Conservation (phyloP, 2,113 vertebrate species). For the Eulacestoma nigropectus region DNA sequence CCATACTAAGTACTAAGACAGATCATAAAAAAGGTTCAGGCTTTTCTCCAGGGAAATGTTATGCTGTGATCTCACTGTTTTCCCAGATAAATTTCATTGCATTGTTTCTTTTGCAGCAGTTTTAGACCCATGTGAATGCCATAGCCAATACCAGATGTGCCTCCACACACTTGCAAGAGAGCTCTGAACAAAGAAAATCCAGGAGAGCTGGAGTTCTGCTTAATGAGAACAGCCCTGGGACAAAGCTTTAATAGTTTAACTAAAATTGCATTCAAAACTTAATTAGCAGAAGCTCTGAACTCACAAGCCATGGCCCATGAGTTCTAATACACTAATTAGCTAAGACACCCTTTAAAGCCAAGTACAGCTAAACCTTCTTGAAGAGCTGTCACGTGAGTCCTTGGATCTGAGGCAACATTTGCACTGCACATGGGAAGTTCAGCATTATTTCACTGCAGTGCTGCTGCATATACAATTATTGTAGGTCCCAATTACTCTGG, state of each 20-base stretch:
- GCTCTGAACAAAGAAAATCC: conserved; percentile 49
- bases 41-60: conserved; percentile 56
- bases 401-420: conserved; percentile 39
- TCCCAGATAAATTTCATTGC: conserved; percentile 59
- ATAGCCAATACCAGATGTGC: conserved; percentile 46
- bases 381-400: conserved; percentile 12
- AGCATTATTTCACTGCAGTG: background rate
- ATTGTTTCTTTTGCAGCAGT: conserved; percentile 45
- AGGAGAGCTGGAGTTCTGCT: conserved; percentile 39
- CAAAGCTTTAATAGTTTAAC: conserved; percentile 70
- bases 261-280: conserved; percentile 72
- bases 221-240: conserved; percentile 64
- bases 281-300: conserved; percentile 73
- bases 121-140: conserved; percentile 27
- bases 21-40: conserved; percentile 24
- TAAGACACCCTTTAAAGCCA: conserved; percentile 61
- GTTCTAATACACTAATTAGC: conserved; percentile 71
- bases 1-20: conserved; percentile 1
- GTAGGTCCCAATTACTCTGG: background rate
- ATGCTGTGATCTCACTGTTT: conserved; percentile 57
- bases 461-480: background rate
- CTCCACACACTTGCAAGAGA: conserved; percentile 7
- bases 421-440: background rate
- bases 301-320: conserved; percentile 57
- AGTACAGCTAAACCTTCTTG: conserved; percentile 33